Evolutionary conservation across 2,113 vertebrate species (phyloP), one percentile per base, ranked within the genome.

Genomic region (Mirounga angustirostris): DNA sequence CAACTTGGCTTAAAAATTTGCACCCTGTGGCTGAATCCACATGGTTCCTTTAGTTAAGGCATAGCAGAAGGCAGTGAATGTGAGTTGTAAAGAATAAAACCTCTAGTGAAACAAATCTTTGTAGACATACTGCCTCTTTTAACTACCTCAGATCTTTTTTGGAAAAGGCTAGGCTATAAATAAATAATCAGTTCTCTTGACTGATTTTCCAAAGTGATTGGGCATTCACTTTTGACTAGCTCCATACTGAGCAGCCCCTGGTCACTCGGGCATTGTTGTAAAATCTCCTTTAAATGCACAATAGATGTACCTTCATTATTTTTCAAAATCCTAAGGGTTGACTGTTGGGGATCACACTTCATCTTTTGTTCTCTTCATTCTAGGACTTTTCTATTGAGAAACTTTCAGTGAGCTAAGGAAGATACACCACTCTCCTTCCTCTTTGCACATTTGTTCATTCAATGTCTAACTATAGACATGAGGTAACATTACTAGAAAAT

Each of bases 41-140:
- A 21, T 81, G 59, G 18, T 46, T 95, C 65, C 78, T 79, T 82
- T 94, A 67, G 88, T 92, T 52, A 74, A 63, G 43, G 7, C 50
- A 28, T 28, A 69, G 16, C 16, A 67, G 69, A 93, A 95, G 84
- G 46, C 80, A 50, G 71, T 28, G 18, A 67, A 46, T 54, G 59
- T 95, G 89, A 94, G 21, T 61, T 65, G 33, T 74, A 91, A 94
- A 88, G 67, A 81, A 94, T 83, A 88, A 95, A 94, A 67, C 22
- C 36, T 30, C 73, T 74, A 74, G 18, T 85, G n/a, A 97, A 79
- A 94, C 50, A 97, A 74, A 92, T 91, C 58, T 92, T 91, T 91
- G 65, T 88, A 93, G 96, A 82, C 58, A 56, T 33, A 61, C 36
- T 63, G 19, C 59, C 52, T 87, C 54, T 97, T 97, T 96, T 91